Base-by-base conservation (phyloP, 2,797 vertebrate genomes). In the Ctenochaetus hawaiiensis region DNA sequence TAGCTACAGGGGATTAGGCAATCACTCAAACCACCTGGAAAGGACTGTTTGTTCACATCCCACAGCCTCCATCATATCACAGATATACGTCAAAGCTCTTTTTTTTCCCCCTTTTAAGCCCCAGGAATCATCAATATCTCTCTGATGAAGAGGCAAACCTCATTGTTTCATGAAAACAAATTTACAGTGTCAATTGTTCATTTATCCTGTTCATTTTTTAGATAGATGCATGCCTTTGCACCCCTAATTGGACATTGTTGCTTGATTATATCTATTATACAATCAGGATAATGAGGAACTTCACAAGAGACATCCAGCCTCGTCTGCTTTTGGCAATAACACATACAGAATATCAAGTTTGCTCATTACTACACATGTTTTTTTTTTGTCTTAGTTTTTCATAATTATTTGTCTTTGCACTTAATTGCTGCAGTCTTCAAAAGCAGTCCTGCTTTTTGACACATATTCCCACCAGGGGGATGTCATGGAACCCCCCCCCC, bases 11-110 rank as follows among this genome's bases (percentile, higher is more conserved):
- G 93, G 93, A 94, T 94, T 93, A 94, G 91, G 89, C 91, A 94
- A 94, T 94, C 92, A 94, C 92, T 94, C 93, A 93, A 93, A 88
- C 91, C 92, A 92, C 91, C 92, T 93, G 93, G 92, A 94, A 92
- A 92, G 85, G 84, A 92, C 82, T 91, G 91, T 90, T 92, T 92
- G 91, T 91, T 93, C 92, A 92, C 91, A 86, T 88, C 78, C 80
- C 69, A 67, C 87, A 88, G 87, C 82, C 83, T 88, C 87, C 84
- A 90, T 90, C 91, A 90, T 90, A 91, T 91, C 87, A 80, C 80
- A 89, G 77, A 87, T 83, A 89, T 82, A 91, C 59, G 61, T 91
- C 78, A 86, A 80, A 75, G 54, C 22, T 48, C 37, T 30, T 34
- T 67, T 65, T 73, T 60, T 67, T 58, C 53, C 22, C 34, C 22